phyloP scores from a whole-genome alignment of 2,113 vertebrate genomes.

The Todiramphus chloris region DNA sequence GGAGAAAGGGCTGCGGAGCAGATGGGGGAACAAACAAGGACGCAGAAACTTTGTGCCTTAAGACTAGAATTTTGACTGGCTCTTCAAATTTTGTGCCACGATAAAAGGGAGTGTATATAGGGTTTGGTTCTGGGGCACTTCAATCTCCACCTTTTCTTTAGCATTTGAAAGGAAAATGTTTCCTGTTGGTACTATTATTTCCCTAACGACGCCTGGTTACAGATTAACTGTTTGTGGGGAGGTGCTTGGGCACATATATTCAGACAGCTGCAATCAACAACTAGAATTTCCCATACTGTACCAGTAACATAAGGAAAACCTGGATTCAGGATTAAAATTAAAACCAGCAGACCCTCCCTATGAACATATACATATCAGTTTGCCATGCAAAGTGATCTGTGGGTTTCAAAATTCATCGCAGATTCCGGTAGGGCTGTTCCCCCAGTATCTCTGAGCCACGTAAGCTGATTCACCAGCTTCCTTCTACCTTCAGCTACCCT shows the following conservation, averaged over 20 bases:
- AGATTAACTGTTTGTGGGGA: slow-evolving; percentile 33
- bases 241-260: background rate
- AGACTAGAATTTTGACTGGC: background rate
- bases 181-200: slow-evolving; percentile 8
- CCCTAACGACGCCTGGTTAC: background rate
- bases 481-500: background rate
- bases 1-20: slow-evolving; percentile 42
- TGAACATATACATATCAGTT: background rate
- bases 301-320: background rate
- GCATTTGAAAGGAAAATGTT: slow-evolving; percentile 48
- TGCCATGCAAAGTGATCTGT: background rate
- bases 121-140: background rate
- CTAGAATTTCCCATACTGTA: background rate
- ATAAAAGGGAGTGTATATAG: background rate
- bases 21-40: slow-evolving; percentile 51
- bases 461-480: background rate
- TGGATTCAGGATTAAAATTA: background rate
- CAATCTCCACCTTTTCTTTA: slow-evolving; percentile 13
- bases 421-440: background rate
- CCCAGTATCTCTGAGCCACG: background rate
- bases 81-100: background rate
- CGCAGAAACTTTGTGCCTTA: slow-evolving; percentile 31
- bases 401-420: background rate
- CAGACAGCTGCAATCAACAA: background rate
- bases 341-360: background rate